Evolutionary conservation across 2,113 vertebrate genomes (phyloP).

Genomic region (Charina bottae): DNA sequence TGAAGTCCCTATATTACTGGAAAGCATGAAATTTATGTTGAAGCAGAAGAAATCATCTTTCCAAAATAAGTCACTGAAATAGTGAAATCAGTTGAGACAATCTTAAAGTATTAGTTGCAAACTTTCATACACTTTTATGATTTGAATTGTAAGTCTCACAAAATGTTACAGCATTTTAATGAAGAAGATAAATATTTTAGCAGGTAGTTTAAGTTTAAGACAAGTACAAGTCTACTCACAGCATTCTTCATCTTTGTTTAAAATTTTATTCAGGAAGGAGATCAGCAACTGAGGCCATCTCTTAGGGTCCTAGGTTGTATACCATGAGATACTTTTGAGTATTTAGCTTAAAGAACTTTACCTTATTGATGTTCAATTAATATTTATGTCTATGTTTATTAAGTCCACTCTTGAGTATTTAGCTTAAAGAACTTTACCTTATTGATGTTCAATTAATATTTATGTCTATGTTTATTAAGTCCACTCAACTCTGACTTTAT

Average conservation of each 20-base stretch:
- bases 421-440: slow-evolving; percentile 53
- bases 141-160: slow-evolving; percentile 38
- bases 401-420: slow-evolving; percentile 37
- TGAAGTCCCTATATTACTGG: slow-evolving; percentile 7
- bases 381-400: slow-evolving; percentile 39
- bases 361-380: slow-evolving; percentile 46
- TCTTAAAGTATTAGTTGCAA: slow-evolving; percentile 45
- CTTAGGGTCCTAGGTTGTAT: slow-evolving; percentile 30
- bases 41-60: slow-evolving; percentile 48
- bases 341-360: slow-evolving; percentile 52
- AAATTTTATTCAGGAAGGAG: slow-evolving; percentile 26
- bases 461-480: slow-evolving; percentile 37
- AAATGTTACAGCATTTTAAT: slow-evolving; percentile 40
- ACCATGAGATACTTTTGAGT: slow-evolving; percentile 32
- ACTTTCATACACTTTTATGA: slow-evolving; percentile 25
- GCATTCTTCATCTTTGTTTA: slow-evolving; percentile 37
- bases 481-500: slow-evolving; percentile 37
- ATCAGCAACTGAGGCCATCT: slow-evolving; percentile 41
- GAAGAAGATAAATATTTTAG: background rate
- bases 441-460: slow-evolving; percentile 42
- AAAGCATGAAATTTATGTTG: slow-evolving; percentile 43
- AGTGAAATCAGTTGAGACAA: slow-evolving; percentile 54
- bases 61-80: slow-evolving; percentile 57
- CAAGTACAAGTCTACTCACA: background rate
- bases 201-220: slow-evolving; percentile 46